Percentiles rank a stretch among this genome's conserved stretches.
These are phyloP conservation scores for Lepidonotus clava DNA, from an alignment of 2,888 invertebrate genomes.

Conservation along the genomic window DNA sequence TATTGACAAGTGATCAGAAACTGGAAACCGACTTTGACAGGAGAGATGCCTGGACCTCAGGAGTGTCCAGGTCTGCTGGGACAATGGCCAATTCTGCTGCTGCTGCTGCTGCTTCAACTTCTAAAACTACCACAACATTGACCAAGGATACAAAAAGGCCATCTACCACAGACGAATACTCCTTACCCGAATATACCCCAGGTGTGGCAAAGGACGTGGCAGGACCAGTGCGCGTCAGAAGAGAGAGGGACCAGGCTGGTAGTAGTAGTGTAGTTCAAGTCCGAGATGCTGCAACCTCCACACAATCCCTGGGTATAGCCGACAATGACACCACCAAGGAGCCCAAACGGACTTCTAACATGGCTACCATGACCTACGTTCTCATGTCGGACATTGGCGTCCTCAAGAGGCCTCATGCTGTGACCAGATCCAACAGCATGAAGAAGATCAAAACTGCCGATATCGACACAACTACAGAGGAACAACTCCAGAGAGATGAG, in stretches of 20 bases:
- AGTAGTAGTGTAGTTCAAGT: neutral
- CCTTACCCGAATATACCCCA: neutral
- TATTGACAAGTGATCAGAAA: conserved; percentile 29
- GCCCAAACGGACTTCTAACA: neutral
- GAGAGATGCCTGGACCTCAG: neutral
- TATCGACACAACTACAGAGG: neutral
- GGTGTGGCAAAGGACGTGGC: conserved; percentile 14
- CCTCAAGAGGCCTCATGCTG: conserved; percentile 57
- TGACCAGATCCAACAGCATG: conserved; percentile 21
- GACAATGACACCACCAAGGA: conserved; percentile 19
- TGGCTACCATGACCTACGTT: conserved; percentile 37
- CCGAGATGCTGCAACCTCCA: conserved; percentile 18
- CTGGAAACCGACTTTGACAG: conserved; percentile 37
- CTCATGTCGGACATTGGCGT: conserved; percentile 47
- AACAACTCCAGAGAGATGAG: too few species aligned
- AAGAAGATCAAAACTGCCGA: conserved; percentile 1
- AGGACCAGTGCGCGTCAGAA: neutral
- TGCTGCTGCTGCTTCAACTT: neutral
- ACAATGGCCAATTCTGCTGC: conserved; percentile 2
- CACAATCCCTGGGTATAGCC: neutral
- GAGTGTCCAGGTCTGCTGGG: neutral
- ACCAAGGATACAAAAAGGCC: neutral
- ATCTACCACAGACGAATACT: neutral
- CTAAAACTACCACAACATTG: neutral
- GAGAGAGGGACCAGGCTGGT: conserved; percentile 5